A percentile compares a stretch with the other conserved stretches of the same genome.
phyloP scores from a whole-genome alignment of 1,140 invertebrate genomes.

The Nasonia vitripennis region DNA sequence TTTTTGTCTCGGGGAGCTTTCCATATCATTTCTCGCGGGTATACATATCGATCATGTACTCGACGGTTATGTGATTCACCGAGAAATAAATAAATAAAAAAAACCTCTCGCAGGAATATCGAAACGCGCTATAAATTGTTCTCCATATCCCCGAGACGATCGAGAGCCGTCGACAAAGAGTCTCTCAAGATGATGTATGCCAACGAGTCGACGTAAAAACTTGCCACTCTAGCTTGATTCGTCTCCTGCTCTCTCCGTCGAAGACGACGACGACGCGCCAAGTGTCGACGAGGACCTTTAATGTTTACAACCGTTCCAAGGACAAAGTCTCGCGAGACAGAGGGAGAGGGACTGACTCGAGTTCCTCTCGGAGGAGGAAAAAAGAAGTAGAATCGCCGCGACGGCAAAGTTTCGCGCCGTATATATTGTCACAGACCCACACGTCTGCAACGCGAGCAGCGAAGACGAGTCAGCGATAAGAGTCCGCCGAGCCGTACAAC shows the following conservation, averaged over 20 bases:
- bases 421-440: too few relatives aligned
- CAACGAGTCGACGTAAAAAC: not conserved
- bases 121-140: not conserved
- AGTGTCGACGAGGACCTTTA: slow-evolving; percentile 49
- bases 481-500: too few relatives aligned
- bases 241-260: not conserved
- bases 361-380: not conserved
- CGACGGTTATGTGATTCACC: not conserved
- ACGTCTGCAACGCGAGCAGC: too few relatives aligned
- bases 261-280: not conserved
- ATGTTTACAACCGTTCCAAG: slow-evolving; percentile 54
- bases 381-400: slow-evolving; percentile 15
- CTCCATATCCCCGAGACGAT: not conserved
- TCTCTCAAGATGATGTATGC: slow-evolving; percentile 42
- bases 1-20: not conserved
- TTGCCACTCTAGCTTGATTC: slow-evolving; percentile 32
- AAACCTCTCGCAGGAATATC: not conserved
- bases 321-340: slow-evolving; percentile 44
- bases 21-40: not conserved
- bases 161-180: not conserved
- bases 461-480: too few relatives aligned
- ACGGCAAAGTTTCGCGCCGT: slow-evolving; percentile 33
- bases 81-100: not conserved
- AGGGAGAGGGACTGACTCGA: not conserved
- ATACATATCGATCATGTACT: not conserved